Percentiles rank a stretch among this genome's conserved stretches.
Conservation (phyloP, 2,113 vertebrate species). For the Microtus pennsylvanicus region DNA sequence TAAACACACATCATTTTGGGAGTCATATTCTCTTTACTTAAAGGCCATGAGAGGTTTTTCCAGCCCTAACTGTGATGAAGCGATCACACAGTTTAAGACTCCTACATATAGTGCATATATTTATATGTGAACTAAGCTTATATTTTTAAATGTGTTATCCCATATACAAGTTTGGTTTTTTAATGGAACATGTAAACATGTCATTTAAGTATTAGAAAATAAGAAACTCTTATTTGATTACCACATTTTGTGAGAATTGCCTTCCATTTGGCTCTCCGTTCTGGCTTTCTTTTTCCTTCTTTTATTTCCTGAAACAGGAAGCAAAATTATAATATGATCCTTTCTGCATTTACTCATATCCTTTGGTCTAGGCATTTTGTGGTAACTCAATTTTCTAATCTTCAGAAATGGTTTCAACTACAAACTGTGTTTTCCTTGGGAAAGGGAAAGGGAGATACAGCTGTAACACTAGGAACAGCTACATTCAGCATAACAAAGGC, state of each 20-base stretch:
- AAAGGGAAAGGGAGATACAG: background rate
- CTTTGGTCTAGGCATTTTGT: slow-evolving; percentile 33
- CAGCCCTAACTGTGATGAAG: background rate
- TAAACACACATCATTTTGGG: background rate
- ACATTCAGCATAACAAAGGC: slow-evolving; percentile 66
- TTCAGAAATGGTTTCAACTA: slow-evolving; percentile 68
- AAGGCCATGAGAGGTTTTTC: background rate
- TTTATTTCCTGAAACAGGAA: background rate
- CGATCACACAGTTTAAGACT: background rate
- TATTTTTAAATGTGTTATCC: background rate
- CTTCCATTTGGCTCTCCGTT: background rate
- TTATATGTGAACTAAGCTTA: background rate
- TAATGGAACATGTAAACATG: background rate
- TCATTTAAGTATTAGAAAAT: slow-evolving; percentile 25
- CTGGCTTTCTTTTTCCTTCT: background rate
- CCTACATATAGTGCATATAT: accelerated
- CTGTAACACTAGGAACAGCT: background rate
- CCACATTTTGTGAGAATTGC: background rate
- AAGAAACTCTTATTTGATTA: background rate
- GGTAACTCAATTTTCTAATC: slow-evolving; percentile 56
- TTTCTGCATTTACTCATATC: slow-evolving; percentile 51
- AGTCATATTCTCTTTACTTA: background rate
- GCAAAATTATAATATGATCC: slow-evolving; percentile 35
- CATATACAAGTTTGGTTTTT: background rate
- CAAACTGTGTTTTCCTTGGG: slow-evolving; percentile 53